Evolutionary conservation across 2,888 invertebrate genomes (phyloP), one percentile per base, ranked within the genome.

Genomic region (Pollenia griseotomentosa): DNA sequence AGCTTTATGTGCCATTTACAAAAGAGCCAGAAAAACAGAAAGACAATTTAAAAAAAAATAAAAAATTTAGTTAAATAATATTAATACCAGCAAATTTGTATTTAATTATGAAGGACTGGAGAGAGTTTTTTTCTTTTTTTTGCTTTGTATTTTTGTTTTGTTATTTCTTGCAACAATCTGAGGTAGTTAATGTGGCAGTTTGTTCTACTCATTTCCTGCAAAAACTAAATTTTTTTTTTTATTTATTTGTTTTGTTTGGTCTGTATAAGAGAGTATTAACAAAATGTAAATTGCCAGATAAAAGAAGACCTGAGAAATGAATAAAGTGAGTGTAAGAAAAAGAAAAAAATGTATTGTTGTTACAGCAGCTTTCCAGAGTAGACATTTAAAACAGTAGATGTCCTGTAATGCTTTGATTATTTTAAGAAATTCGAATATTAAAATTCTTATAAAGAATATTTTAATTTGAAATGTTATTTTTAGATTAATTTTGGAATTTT

Each of bases 211-310:
- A 48, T 16, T 61, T 14, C 33, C 44, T 44, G 2, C 63, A 23
- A 48, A 57, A 63, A 71, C 57, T 42, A 33, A 46, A n/a, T n/a
- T n/a, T 48, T 33, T 33, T 68, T 71, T 14, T 63, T 71, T 48
- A 19, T 73, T 65, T 59, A 66, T 59, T 82, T n/a, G 42, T 65
- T 44, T 71, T 70, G 48, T 48, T 46, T 46, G n/a, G 68, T 73
- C 53, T 81, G 83, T 75, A 71, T 71, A 14, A 51, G 70, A 82
- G 61, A 79, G 63, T 44, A 75, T 71, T 75, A 86, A 79, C 70
- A 83, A 86, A 75, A 79, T 79, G 11, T 14, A 40, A 70, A 70
- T 12, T 65, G 68, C 33, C n/a, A 57, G n/a, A 59, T 42, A 23
- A 74, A 57, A 74, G 19, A 44, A 40, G 19, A 42, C 33, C 48